Evolutionary conservation across 2,797 vertebrate genomes (phyloP).

Genomic region (Tragelaphus oryx): DNA sequence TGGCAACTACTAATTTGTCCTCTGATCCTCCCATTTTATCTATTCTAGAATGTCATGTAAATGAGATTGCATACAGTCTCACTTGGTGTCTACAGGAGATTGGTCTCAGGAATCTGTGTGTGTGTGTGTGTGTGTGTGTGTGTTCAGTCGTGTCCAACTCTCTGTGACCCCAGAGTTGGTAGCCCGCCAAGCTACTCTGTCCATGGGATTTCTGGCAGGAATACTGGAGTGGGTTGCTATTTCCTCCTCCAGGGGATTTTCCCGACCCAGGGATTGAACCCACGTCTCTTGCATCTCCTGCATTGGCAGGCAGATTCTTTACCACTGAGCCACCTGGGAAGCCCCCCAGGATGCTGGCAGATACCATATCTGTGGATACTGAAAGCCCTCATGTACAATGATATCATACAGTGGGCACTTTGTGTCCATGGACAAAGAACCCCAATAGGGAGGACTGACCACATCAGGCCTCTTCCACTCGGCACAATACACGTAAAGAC

Average conservation of each 20-base stretch:
- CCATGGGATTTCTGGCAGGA: not conserved
- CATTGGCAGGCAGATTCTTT: not conserved
- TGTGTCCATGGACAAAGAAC: not conserved
- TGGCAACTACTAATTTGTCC: not conserved
- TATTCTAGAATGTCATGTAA: not conserved
- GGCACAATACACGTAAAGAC: not conserved
- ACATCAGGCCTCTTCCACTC: not conserved
- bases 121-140: not conserved
- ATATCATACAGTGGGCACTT: not conserved
- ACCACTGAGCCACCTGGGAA: not conserved
- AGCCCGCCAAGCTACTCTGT: not conserved
- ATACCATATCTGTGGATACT: not conserved
- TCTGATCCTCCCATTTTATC: not conserved
- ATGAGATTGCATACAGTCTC: not conserved
- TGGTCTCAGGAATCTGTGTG: not conserved
- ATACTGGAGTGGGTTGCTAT: not conserved
- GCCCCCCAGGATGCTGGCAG: not conserved
- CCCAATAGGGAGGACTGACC: not conserved
- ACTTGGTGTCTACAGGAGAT: not conserved
- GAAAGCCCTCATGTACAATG: not conserved
- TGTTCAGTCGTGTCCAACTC: fast-evolving
- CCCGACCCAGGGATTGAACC: not conserved
- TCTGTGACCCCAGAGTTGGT: not conserved
- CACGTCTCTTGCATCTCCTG: not conserved
- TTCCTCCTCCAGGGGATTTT: not conserved